phyloP scores from a whole-genome alignment of 2,113 vertebrate species.

The Neolamprologus devosi region DNA sequence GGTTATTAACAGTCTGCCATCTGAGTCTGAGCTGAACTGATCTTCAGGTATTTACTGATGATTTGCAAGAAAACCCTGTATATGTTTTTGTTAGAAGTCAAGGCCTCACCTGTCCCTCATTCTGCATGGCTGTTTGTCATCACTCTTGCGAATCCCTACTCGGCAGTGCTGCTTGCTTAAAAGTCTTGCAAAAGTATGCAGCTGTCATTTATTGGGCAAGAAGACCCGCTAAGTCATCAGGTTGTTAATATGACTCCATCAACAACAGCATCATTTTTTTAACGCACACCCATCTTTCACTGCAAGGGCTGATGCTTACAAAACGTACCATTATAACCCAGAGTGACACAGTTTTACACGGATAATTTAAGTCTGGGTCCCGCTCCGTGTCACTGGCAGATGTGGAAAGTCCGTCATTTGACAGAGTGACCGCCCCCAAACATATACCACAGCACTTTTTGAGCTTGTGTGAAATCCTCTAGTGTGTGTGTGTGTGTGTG shows the following conservation, averaged over 20 bases:
- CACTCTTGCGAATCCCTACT: background rate
- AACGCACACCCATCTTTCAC: background rate
- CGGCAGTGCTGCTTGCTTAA: background rate
- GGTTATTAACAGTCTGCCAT: background rate
- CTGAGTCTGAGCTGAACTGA: background rate
- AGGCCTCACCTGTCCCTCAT: background rate
- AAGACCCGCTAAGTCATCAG: background rate
- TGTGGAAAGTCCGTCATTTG: background rate
- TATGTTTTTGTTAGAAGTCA: background rate
- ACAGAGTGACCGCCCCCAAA: background rate
- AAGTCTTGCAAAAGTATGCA: background rate
- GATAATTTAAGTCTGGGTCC: background rate
- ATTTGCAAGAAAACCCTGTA: background rate
- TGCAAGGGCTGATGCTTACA: background rate
- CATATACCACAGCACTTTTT: background rate
- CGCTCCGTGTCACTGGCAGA: background rate
- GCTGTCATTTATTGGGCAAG: background rate
- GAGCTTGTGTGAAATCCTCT: background rate
- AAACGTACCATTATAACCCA: background rate
- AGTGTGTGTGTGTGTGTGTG: background rate
- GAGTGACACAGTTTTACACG: background rate
- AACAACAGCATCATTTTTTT: background rate
- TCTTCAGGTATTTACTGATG: background rate
- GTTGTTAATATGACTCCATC: background rate
- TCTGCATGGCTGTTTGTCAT: background rate